These are phyloP conservation scores for Pseudomyrmex pallidus DNA, from an alignment of 1,140 invertebrate genomes.

Conservation along the genomic window DNA sequence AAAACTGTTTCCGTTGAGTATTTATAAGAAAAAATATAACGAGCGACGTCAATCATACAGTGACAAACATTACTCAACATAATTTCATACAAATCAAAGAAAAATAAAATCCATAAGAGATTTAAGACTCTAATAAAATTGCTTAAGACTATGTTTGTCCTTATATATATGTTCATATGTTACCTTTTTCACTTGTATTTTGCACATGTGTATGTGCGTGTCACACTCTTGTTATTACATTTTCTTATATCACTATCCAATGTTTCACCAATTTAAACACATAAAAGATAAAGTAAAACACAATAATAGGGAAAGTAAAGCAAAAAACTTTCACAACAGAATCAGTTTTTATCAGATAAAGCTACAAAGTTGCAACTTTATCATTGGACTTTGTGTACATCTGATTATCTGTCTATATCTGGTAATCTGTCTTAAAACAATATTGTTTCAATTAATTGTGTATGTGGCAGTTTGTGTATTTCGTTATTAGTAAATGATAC, in stretches of 20 bases:
- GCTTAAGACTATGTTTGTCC: neutral
- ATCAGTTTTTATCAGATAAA: neutral
- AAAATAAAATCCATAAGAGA: neutral
- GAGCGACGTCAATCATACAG: slow-evolving; percentile 22
- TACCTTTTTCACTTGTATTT: neutral
- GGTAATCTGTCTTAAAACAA: neutral
- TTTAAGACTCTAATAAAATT: neutral
- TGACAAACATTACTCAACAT: slow-evolving; percentile 33
- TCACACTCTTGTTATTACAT: slow-evolving; percentile 5
- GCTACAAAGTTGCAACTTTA: neutral
- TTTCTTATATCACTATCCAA: slow-evolving; percentile 29
- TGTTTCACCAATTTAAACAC: neutral
- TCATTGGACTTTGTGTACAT: neutral
- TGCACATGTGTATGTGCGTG: neutral
- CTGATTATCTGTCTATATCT: neutral
- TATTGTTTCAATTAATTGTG: neutral
- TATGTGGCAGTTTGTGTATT: neutral
- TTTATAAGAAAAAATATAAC: neutral
- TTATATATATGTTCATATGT: neutral
- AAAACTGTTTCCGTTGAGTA: neutral
- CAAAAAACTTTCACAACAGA: slow-evolving; percentile 9
- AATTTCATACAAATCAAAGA: slow-evolving; percentile 1
- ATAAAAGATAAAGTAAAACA: too few relatives aligned
- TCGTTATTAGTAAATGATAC: slow-evolving; percentile 19
- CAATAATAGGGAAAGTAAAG: neutral